phyloP scores from a whole-genome alignment of 2,797 vertebrate genomes.

The Micropoecilia bifurca region DNA sequence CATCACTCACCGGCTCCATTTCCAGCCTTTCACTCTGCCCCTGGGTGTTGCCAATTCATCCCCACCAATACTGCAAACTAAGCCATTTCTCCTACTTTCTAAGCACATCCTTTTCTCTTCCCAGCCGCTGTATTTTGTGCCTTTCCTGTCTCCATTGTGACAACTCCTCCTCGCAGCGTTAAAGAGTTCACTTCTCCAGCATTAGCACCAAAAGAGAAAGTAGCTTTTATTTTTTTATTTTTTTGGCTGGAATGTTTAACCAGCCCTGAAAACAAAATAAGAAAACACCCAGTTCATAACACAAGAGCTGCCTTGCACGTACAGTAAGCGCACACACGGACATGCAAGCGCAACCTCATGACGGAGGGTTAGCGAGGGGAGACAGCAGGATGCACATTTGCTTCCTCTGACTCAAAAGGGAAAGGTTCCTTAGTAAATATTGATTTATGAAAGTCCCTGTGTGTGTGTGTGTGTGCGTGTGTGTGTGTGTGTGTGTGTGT shows the following conservation, averaged over 20 bases:
- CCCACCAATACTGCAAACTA: conserved; percentile 22
- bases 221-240: conserved; percentile 47
- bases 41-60: conserved; percentile 51
- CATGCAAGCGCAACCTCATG: conserved; percentile 55
- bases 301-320: conserved; percentile 48
- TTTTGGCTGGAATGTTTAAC: conserved; percentile 66
- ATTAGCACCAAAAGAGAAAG: conserved; percentile 44
- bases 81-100: conserved; percentile 31
- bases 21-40: conserved; percentile 45
- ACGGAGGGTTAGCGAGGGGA: conserved; percentile 67
- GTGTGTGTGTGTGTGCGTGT: too few relatives aligned
- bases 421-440: conserved; percentile 86
- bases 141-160: conserved; percentile 11
- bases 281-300: conserved; percentile 74
- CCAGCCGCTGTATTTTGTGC: not conserved
- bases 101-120: conserved; percentile 7
- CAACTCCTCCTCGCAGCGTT: conserved; percentile 10
- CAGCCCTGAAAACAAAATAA: conserved; percentile 66
- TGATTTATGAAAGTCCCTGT: conserved; percentile 81
- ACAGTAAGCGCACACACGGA: conserved; percentile 47
- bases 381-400: conserved; percentile 87
- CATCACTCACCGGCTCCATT: conserved; percentile 44
- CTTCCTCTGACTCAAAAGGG: conserved; percentile 84
- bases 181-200: conserved; percentile 16
- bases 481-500: too few relatives aligned